Conservation (phyloP, 2,797 vertebrate genomes). For the Synaphobranchus kaupii region DNA sequence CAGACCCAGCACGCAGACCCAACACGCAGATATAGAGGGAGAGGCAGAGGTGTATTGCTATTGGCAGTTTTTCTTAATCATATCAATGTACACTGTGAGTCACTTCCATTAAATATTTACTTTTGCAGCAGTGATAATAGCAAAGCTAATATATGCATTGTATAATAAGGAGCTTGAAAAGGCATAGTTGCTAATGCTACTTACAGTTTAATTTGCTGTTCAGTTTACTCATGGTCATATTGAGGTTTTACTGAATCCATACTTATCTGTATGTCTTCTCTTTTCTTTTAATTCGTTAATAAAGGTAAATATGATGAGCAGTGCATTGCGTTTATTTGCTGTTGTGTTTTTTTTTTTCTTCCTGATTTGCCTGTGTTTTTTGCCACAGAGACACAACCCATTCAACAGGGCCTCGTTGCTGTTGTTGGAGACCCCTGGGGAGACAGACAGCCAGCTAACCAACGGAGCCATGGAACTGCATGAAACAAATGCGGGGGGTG, state of each 20-base stretch:
- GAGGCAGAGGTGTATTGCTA: not conserved
- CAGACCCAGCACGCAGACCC: too few species aligned
- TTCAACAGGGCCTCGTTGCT: conserved; percentile 68
- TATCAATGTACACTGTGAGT: not conserved
- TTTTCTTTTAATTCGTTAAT: not conserved
- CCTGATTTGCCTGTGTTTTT: conserved; percentile 20
- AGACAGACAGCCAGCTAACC: conserved; percentile 38
- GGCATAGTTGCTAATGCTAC: not conserved
- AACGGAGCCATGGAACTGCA: conserved; percentile 36
- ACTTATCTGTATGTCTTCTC: not conserved
- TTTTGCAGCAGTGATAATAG: not conserved
- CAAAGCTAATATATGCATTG: not conserved
- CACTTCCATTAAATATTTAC: not conserved
- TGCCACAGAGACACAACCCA: conserved; percentile 74
- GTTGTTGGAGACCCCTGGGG: conserved; percentile 57
- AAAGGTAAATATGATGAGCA: not conserved
- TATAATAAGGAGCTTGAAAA: not conserved
- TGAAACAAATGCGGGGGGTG: conserved; percentile 54
- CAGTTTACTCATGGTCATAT: too few species aligned
- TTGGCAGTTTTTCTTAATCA: not conserved
- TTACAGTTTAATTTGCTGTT: too few species aligned
- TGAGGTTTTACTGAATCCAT: too few species aligned
- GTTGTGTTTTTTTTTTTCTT: not conserved
- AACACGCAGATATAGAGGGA: not conserved
- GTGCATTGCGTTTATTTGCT: not conserved